Percentiles rank a stretch among this genome's conserved stretches.
Conservation (phyloP, 2,113 vertebrate species). For the Tautogolabrus adspersus region DNA sequence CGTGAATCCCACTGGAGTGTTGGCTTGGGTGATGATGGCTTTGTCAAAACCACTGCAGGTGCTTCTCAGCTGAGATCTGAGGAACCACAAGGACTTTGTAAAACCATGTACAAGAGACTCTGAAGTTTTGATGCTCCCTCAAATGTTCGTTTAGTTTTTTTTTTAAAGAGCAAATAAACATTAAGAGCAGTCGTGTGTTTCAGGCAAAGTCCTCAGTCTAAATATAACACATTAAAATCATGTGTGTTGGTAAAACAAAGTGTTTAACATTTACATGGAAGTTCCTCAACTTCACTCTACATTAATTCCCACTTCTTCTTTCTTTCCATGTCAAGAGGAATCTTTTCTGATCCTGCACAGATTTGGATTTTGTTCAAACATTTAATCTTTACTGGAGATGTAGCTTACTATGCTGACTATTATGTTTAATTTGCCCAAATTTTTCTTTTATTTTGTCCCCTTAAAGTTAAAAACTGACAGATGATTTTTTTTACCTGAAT, state of each 20-base stretch:
- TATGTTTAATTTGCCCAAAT: too few relatives aligned
- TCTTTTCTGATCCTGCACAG: background rate
- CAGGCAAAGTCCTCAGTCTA: background rate
- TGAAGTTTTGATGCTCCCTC: too few relatives aligned
- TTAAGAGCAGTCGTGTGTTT: background rate
- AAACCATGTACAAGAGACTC: background rate
- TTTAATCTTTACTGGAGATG: too few relatives aligned
- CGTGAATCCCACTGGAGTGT: conserved; percentile 78
- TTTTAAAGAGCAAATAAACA: too few relatives aligned
- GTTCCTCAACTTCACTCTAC: too few relatives aligned
- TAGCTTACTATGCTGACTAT: too few relatives aligned
- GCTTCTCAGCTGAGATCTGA: conserved; percentile 69
- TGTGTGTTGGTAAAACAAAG: background rate
- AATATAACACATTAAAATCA: background rate
- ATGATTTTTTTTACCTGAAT: conserved; percentile 72
- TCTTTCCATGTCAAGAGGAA: background rate
- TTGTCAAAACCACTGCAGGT: conserved; percentile 73
- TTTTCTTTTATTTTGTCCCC: too few relatives aligned
- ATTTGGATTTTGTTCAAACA: background rate
- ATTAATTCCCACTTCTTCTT: conserved; percentile 2
- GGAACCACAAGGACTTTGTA: conserved; percentile 9
- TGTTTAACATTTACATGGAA: background rate
- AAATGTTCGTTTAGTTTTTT: too few relatives aligned
- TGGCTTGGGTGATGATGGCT: conserved; percentile 79
- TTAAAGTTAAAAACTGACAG: too few relatives aligned